Conservation (phyloP, 2,888 invertebrate genomes). For the Caenorhabditis afra region DNA sequence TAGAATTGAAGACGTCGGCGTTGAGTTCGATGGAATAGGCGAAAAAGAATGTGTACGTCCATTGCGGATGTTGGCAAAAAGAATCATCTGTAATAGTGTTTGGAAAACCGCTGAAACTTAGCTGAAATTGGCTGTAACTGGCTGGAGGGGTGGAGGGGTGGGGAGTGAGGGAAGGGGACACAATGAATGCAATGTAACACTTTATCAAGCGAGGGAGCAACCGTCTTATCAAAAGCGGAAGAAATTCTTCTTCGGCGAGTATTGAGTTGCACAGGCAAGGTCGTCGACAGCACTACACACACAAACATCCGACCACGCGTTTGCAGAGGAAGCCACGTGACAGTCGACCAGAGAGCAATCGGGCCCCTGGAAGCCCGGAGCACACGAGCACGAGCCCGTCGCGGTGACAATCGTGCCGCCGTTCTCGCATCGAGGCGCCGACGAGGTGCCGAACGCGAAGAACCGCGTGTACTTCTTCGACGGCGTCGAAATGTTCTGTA, state of each 20-base stretch:
- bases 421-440: slow-evolving; percentile 30
- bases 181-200: too few relatives aligned
- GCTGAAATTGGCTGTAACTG: too few relatives aligned
- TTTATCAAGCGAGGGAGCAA: too few relatives aligned
- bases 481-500: too few relatives aligned
- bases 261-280: slow-evolving; percentile 17
- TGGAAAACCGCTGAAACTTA: too few relatives aligned
- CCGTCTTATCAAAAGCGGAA: too few relatives aligned
- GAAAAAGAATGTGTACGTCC: slow-evolving; percentile 3
- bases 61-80: neutral
- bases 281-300: slow-evolving; percentile 26
- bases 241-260: neutral
- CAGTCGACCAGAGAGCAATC: slow-evolving; percentile 41
- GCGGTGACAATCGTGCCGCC: slow-evolving; percentile 11
- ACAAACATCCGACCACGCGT: slow-evolving; percentile 52
- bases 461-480: slow-evolving; percentile 22
- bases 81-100: too few relatives aligned
- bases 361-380: slow-evolving; percentile 21
- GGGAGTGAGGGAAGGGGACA: too few relatives aligned
- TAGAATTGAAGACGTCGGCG: neutral
- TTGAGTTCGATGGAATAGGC: neutral
- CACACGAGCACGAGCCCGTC: slow-evolving; percentile 23
- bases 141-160: neutral
- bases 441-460: slow-evolving; percentile 39
- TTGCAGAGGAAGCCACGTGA: neutral